Conservation (phyloP, 2,888 invertebrate genomes). For the Shargacucullia verbasci region DNA sequence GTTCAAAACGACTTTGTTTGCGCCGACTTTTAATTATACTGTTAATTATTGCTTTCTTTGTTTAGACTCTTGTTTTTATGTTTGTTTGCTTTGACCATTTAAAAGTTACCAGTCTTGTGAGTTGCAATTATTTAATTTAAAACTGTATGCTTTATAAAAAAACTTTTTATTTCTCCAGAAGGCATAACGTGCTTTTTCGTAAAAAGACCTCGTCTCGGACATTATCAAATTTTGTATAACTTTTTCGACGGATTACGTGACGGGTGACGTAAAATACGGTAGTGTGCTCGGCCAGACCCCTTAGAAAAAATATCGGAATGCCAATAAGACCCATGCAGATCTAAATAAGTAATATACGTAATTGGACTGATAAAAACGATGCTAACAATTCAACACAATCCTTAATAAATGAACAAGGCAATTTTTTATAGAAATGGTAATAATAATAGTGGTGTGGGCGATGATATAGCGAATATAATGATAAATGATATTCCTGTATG, state of each 20-base stretch:
- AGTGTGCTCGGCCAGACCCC: too few species aligned
- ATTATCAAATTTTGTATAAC: not conserved
- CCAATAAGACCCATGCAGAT: too few species aligned
- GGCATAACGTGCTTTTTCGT: too few species aligned
- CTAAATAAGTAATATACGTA: too few species aligned
- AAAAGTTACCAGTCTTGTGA: not conserved
- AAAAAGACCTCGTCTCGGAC: too few species aligned
- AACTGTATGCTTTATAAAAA: too few species aligned
- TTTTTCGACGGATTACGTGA: too few species aligned
- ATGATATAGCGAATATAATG: constrained; percentile 36
- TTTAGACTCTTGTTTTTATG: constrained; percentile 17
- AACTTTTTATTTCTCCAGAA: too few species aligned
- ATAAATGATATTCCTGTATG: constrained; percentile 31
- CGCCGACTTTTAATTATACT: constrained; percentile 31
- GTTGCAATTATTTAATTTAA: constrained; percentile 2
- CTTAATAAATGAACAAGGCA: not conserved
- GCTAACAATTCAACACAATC: constrained; percentile 1
- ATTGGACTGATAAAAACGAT: not conserved
- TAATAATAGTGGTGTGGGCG: constrained; percentile 18
- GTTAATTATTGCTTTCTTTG: constrained; percentile 44
- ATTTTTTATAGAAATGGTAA: constrained; percentile 25
- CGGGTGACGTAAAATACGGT: too few species aligned
- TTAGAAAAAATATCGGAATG: too few species aligned
- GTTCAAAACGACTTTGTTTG: constrained; percentile 38
- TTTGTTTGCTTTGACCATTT: constrained; percentile 19